Base-by-base conservation (phyloP, 2,113 vertebrate genomes). In the Caranx ignobilis region DNA sequence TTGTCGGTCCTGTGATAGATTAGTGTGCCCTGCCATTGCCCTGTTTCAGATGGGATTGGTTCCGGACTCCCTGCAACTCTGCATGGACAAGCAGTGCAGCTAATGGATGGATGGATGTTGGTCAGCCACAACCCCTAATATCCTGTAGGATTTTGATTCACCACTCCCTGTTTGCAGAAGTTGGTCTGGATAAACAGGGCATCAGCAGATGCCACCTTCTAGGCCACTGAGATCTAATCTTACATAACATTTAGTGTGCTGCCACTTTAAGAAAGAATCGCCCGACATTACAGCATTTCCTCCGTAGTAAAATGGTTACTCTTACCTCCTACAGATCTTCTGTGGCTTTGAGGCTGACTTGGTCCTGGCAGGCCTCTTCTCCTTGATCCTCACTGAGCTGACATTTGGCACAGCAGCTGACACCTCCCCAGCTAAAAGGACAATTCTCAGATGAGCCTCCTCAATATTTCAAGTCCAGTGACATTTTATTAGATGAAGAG, bases 401-500 rank as follows among this genome's bases (percentile, higher is more conserved):
- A 91, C 83, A 88, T 88, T 91, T 89, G 80, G 79, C 87, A 73
- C 79, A 41, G 77, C 1, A 26, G 9, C 77, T 70, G 81, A 64
- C 82, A 66, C 71, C 83, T 84, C 71, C 31, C 52, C 74, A 52
- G 75, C 87, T 75, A 32, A 89, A 84, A 85, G 83, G 73, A 88
- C 83, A 65, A 62, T 71, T 71, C 75, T 83, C 79, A 55, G 71
- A 67, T 37, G 68, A 66, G 83, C 76, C 65, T 67, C 85, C 50
- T 87, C 75, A 48, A 78, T 76, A 82, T 88, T 83, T 90, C 75
- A 84, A 66, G 75, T 74, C 85, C 77, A 16, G 52, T 86, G 82
- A 85, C 90, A 88, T 91, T 90, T 87, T 64, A 75, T 88, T 74
- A 82, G 82, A 86, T 56, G 80, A 83, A 83, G 78, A 80, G 57